phyloP scores from a whole-genome alignment of 1,140 invertebrate genomes.

The Halotydeus destructor region DNA sequence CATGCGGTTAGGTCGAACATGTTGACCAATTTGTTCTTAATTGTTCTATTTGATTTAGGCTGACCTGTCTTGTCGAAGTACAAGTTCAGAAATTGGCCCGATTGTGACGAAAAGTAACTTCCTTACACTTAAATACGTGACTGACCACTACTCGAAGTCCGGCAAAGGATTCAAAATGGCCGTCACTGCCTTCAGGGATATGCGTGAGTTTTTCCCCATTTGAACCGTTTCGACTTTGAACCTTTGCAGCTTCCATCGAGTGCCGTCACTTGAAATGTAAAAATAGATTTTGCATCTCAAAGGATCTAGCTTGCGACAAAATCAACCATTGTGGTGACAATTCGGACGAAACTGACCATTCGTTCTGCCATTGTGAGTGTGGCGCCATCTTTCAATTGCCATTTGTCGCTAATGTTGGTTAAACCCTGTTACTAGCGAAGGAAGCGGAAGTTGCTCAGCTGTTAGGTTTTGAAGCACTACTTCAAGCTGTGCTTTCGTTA shows the following conservation, averaged over 20 bases:
- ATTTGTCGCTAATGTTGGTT: too few species aligned
- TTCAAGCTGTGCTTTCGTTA: too few species aligned
- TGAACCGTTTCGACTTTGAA: too few species aligned
- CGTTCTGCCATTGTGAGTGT: slow-evolving; percentile 57
- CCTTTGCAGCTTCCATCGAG: too few species aligned
- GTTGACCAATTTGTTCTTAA: background rate
- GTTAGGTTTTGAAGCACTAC: too few species aligned
- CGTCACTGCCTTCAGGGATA: slow-evolving; percentile 79
- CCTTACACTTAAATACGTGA: slow-evolving; percentile 77
- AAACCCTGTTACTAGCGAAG: too few species aligned
- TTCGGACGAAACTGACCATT: slow-evolving; percentile 54
- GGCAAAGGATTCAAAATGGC: slow-evolving; percentile 74
- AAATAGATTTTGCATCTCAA: slow-evolving; percentile 65
- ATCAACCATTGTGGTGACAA: slow-evolving; percentile 81
- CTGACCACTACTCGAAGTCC: slow-evolving; percentile 71
- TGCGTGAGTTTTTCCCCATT: slow-evolving; percentile 20
- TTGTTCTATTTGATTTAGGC: slow-evolving; percentile 32
- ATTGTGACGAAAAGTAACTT: slow-evolving; percentile 77
- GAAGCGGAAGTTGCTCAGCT: too few species aligned
- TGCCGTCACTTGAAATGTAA: slow-evolving; percentile 67
- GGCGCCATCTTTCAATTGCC: too few species aligned
- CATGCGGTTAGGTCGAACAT: slow-evolving; percentile 45
- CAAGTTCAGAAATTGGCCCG: slow-evolving; percentile 55
- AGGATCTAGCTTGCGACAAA: slow-evolving; percentile 63
- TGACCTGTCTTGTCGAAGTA: slow-evolving; percentile 71